Evolutionary conservation across 2,113 vertebrate species (phyloP), one percentile per base, ranked within the genome.

Genomic region (Acrocephalus arundinaceus): DNA sequence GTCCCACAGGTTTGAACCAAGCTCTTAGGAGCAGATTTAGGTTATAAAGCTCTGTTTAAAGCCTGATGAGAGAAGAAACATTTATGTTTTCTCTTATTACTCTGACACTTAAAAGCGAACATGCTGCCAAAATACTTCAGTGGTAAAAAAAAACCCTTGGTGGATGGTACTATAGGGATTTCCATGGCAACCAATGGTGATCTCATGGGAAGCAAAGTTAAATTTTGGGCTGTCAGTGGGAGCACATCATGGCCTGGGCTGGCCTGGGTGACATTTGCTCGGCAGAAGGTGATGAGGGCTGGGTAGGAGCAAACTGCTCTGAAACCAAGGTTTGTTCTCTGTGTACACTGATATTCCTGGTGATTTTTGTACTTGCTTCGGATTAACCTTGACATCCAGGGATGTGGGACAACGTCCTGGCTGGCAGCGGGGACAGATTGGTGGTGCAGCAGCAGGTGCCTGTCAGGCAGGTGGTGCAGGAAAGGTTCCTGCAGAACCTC

Each of bases 341-440:
- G 0, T 23, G 6, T 9, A 0, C 2, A 2, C 48, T 2, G 66
- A 4, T 7, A 1, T 23, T 71, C 8, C 55, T 55, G 75, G 83
- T 39, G 84, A 7, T 18, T 79, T 28, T 20, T 46, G 37, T 25
- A 1, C 87, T 65, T 59, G 2, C 7, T 48, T 3, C 14, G 41
- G 23, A 2, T 17, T 14, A 1, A 7, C 0, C 0, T 3, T 59
- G 79, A 1, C 6, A 15, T 14, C 0, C 28, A 4, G 63, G 58
- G 59, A 1, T 25, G 17, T 4, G 16, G 66, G 58, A 4, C 46
- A 13, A 0, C 0, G 2, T 59, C 54, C 68, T 74, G 65, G 3
- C 43, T 15, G 15, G 81, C n/a, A 31, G 9, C 4, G 2, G 1
- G 30, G 71, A n/a, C n/a, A 3, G 9, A 3, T 2, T 0, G 9